A percentile compares a stretch with the other conserved stretches of the same genome.
Evolutionary conservation across 2,797 vertebrate genomes (phyloP).

Genomic region (Sebastes matsubarae): DNA sequence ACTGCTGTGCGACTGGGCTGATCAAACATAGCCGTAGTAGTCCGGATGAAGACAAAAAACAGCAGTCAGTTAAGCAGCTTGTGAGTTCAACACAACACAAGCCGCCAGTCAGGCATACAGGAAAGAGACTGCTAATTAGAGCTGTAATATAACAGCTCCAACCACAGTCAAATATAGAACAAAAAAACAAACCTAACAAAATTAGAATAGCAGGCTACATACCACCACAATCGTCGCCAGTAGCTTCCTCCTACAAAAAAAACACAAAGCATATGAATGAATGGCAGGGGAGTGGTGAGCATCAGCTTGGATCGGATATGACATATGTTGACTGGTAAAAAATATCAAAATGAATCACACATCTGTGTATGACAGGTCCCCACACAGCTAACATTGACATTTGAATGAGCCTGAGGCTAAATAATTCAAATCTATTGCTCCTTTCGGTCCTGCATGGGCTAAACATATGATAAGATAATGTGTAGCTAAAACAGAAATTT

Average conservation of each 20-base stretch:
- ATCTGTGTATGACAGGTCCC: background rate
- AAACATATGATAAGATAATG: background rate
- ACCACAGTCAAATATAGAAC: background rate
- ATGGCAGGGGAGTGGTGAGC: background rate
- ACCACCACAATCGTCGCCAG: slow-evolving; percentile 73
- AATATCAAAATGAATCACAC: background rate
- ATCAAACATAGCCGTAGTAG: background rate
- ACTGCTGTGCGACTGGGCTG: no score
- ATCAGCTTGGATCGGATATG: background rate
- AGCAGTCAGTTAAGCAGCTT: background rate
- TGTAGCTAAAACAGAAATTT: background rate
- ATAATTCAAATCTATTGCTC: background rate
- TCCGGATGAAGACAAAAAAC: background rate
- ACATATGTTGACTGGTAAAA: background rate
- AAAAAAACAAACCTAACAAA: background rate
- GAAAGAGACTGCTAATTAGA: background rate
- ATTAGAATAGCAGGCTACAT: slow-evolving; percentile 23
- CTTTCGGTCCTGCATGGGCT: background rate
- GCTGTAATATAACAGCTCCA: background rate
- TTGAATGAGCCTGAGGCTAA: background rate
- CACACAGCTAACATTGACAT: background rate
- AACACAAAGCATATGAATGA: background rate
- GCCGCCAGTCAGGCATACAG: background rate
- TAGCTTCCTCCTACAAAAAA: slow-evolving; percentile 57
- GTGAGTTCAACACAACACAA: background rate